Conservation (phyloP, 2,888 invertebrate species). For the Drosophila pullipes region DNA sequence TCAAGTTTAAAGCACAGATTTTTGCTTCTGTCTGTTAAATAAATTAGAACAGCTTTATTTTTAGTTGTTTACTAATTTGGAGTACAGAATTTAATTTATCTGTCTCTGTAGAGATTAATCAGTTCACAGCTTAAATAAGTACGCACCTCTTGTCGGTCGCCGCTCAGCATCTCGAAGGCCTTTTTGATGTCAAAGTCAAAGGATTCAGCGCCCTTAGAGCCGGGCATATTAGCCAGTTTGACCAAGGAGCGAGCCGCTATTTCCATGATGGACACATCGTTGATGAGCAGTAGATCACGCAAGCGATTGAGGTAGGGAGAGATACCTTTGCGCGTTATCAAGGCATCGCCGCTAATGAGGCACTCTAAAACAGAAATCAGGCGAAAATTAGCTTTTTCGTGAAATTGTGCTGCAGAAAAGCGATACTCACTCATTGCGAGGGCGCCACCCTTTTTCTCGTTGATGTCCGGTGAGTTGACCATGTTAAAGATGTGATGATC, state of each 20-base stretch:
- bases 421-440: constrained; percentile 92
- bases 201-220: constrained; percentile 97
- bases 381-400: neutral
- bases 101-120: neutral
- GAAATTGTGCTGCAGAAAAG: accelerated
- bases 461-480: constrained; percentile 96
- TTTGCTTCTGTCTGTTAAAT: neutral
- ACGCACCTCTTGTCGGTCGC: constrained; percentile 92
- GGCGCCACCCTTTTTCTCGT: constrained; percentile 98
- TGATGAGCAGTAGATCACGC: constrained; percentile 94
- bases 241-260: constrained; percentile 98
- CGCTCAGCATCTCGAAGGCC: constrained; percentile 97
- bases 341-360: constrained; percentile 96
- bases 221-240: constrained; percentile 94
- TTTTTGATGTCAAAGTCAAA: constrained; percentile 99
- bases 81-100: neutral
- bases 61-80: neutral
- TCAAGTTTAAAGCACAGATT: neutral
- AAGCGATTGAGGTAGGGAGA: constrained; percentile 97
- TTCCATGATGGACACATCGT: constrained; percentile 97
- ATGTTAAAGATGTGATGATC: constrained; percentile 98
- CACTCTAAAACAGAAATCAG: constrained; percentile 88
- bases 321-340: constrained; percentile 95
- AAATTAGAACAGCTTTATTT: neutral
- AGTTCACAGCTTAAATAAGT: neutral